Evolutionary conservation across 2,888 invertebrate species (phyloP), one percentile per base, ranked within the genome.

Genomic region (Seladonia tumulorum): DNA sequence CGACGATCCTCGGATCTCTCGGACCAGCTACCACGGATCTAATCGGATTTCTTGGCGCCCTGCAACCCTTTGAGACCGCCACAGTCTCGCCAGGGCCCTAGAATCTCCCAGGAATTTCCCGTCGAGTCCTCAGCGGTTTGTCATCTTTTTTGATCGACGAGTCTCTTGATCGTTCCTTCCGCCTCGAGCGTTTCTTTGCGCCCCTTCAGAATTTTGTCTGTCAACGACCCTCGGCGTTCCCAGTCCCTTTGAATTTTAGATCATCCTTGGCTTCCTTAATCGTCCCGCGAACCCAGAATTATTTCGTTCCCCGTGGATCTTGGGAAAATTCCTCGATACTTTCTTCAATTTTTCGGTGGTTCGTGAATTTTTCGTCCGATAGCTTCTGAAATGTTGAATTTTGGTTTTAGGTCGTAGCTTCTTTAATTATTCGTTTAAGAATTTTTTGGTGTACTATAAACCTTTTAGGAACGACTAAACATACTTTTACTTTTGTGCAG

Each of bases 31-130:
- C 29, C 66, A 8, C 66, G 66, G 7, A 35, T 66, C 66, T 35
- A 66, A 66, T 66, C 66, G 66, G 66, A 66, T 66, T 35, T 66
- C 66, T 66, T 66, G 66, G 66, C 66, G 35, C 66, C 66, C 29
- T 29, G 18, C 29, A 66, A 35, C 66, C 29, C 66, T 66, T 66
- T 66, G 66, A 66, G 16, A 66, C 35, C 7, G 5, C 18, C 8
- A 18, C 29, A 29, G 29, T 16, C 66, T 29, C 14, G 12, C 60
- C 60, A 25, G 12, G 14, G 60, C 25, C 25, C 25, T 60, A 29
- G 29, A 35, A 66, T 29, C 66, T 29, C 29, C 2, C 5, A 60
- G 29, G 29, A 66, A 66, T 66, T 66, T 29, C 66, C 66, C 2
- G 22, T 22, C 66, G 66, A 7, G 16, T 66, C 66, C 29, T 29